Conservation (phyloP, 2,113 vertebrate genomes). For the Argyrosomus japonicus region DNA sequence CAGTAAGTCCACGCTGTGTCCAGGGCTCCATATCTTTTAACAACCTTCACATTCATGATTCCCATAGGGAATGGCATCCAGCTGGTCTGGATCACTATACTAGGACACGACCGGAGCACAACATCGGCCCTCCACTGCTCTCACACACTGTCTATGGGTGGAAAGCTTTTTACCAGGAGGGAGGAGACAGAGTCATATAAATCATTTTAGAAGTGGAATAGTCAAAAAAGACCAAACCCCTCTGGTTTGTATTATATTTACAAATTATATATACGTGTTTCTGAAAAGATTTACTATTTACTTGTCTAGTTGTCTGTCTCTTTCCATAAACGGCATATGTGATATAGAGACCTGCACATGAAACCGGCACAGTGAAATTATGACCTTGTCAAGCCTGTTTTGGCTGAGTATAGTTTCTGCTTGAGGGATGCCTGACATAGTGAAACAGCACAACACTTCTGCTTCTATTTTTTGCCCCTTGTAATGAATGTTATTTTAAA, state of each 20-base stretch:
- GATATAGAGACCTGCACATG: conserved; percentile 32
- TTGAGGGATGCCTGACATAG: conserved; percentile 61
- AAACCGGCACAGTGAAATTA: conserved; percentile 67
- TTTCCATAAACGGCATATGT: conserved; percentile 4
- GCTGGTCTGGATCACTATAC: conserved; percentile 86
- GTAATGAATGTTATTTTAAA: conserved; percentile 10
- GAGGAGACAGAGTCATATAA: conserved; percentile 43
- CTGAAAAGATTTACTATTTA: not conserved
- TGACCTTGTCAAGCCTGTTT: conserved; percentile 77
- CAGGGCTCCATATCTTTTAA: conserved; percentile 88
- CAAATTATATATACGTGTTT: conserved; percentile 13
- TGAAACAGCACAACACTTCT: conserved; percentile 25
- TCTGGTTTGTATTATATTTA: conserved; percentile 10
- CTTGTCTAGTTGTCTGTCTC: not conserved
- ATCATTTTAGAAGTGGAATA: conserved; percentile 30
- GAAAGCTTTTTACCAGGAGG: conserved; percentile 62
- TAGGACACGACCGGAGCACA: conserved; percentile 75
- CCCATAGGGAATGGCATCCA: conserved; percentile 86
- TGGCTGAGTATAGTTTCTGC: conserved; percentile 69
- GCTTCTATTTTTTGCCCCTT: not conserved
- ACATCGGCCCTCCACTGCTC: conserved; percentile 69
- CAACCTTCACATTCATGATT: conserved; percentile 88
- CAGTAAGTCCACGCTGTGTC: conserved; percentile 86
- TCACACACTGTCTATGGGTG: conserved; percentile 58
- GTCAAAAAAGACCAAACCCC: conserved; percentile 20